phyloP scores from a whole-genome alignment of 2,113 vertebrate genomes.

The Macheiramphus alcinus region DNA sequence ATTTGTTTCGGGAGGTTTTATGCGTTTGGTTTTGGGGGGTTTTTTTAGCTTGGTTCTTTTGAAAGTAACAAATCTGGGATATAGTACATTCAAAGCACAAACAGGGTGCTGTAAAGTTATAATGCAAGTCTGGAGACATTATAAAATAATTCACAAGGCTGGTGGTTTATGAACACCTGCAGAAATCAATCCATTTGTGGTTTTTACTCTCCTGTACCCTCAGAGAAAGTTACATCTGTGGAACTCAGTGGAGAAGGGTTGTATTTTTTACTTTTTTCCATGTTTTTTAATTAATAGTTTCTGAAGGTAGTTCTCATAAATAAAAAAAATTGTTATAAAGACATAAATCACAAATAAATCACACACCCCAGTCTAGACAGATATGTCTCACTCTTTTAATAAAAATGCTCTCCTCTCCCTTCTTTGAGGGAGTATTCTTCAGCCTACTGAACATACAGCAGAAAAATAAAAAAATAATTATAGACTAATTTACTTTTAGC shows the following conservation, averaged over 20 bases:
- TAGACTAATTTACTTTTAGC: background rate
- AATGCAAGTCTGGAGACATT: background rate
- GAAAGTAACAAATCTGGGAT: background rate
- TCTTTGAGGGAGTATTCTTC: background rate
- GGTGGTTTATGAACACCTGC: background rate
- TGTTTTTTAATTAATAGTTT: background rate
- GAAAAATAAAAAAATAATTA: background rate
- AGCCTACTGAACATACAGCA: background rate
- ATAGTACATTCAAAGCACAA: background rate
- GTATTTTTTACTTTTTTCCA: background rate
- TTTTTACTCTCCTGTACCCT: background rate
- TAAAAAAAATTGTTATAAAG: background rate
- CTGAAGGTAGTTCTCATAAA: background rate
- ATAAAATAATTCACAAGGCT: background rate
- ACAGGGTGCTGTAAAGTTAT: background rate
- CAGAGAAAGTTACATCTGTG: background rate
- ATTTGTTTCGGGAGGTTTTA: background rate
- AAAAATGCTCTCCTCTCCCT: background rate
- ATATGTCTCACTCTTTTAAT: background rate
- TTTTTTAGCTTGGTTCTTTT: background rate
- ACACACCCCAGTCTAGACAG: background rate
- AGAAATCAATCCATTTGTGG: background rate
- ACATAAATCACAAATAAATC: background rate
- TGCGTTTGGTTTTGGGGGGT: background rate
- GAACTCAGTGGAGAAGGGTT: background rate